phyloP scores from a whole-genome alignment of 2,888 invertebrate species.

The Erynnis tages region DNA sequence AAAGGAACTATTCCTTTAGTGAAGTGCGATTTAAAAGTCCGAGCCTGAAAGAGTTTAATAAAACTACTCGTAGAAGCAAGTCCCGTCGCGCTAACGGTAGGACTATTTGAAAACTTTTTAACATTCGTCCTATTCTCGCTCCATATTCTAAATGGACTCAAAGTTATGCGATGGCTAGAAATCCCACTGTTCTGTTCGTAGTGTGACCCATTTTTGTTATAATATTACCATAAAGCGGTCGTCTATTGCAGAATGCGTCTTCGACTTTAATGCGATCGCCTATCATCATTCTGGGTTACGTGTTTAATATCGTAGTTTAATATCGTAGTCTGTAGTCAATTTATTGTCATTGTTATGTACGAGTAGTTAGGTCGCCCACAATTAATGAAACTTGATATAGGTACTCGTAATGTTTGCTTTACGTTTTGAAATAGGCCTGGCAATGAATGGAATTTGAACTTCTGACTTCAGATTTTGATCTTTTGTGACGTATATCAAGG shows the following conservation, averaged over 20 bases:
- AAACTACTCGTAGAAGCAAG: slow-evolving; percentile 54
- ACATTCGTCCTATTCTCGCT: slow-evolving; percentile 55
- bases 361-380: no score
- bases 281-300: not conserved
- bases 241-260: slow-evolving; percentile 17
- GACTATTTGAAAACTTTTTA: slow-evolving; percentile 57
- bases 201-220: slow-evolving; percentile 26
- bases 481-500: no score
- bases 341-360: no score
- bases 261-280: slow-evolving; percentile 18
- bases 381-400: no score
- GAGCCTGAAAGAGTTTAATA: slow-evolving; percentile 39
- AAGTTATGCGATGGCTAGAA: slow-evolving; percentile 28
- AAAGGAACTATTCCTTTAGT: not conserved
- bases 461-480: no score
- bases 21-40: slow-evolving; percentile 25
- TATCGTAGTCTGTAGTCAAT: no score
- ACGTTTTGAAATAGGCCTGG: no score
- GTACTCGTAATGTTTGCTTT: no score
- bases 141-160: slow-evolving; percentile 62
- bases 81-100: slow-evolving; percentile 42
- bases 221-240: slow-evolving; percentile 21
- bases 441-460: no score
- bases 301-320: no score
- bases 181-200: slow-evolving; percentile 19